phyloP scores from a whole-genome alignment of 2,797 vertebrate genomes.

The Sebastes melanostomus region DNA sequence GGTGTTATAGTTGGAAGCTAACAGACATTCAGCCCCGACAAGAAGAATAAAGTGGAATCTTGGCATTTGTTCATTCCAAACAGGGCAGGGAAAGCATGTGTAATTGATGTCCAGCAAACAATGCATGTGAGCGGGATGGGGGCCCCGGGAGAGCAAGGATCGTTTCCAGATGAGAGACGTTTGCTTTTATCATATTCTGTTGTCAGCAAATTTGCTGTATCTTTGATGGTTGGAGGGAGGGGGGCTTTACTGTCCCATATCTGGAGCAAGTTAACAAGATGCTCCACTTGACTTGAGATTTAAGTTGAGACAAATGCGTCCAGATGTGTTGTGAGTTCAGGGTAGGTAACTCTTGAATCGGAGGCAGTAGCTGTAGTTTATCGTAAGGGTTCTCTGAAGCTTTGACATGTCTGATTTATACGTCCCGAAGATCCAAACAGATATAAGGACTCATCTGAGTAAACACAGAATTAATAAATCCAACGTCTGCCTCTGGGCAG shows the following conservation, averaged over 20 bases:
- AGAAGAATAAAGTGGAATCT: conserved; percentile 55
- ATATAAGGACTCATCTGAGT: background rate
- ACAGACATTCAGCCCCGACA: conserved; percentile 4
- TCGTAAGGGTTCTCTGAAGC: conserved; percentile 16
- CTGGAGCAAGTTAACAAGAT: conserved; percentile 55
- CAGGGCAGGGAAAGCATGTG: conserved; percentile 52
- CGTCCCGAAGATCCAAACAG: background rate
- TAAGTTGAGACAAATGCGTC: conserved; percentile 51
- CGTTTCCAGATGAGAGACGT: conserved; percentile 70
- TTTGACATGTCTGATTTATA: background rate
- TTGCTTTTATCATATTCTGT: conserved; percentile 64
- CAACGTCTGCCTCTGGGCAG: background rate
- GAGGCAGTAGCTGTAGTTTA: conserved; percentile 26
- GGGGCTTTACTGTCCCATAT: conserved; percentile 24
- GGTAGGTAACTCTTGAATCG: conserved; percentile 10
- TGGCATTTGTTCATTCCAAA: conserved; percentile 70
- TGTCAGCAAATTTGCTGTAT: conserved; percentile 45
- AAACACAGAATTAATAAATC: background rate
- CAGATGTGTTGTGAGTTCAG: conserved; percentile 48
- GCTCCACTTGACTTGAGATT: conserved; percentile 46
- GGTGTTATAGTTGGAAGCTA: conserved; percentile 66
- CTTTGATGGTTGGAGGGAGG: conserved; percentile 40
- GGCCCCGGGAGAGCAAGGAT: conserved; percentile 31
- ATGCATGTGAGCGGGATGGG: conserved; percentile 18
- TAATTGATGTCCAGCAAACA: conserved; percentile 71